Base-by-base conservation (phyloP, 35 echinoderm and acorn worm genomes). In the Ophioderma brevispina region DNA sequence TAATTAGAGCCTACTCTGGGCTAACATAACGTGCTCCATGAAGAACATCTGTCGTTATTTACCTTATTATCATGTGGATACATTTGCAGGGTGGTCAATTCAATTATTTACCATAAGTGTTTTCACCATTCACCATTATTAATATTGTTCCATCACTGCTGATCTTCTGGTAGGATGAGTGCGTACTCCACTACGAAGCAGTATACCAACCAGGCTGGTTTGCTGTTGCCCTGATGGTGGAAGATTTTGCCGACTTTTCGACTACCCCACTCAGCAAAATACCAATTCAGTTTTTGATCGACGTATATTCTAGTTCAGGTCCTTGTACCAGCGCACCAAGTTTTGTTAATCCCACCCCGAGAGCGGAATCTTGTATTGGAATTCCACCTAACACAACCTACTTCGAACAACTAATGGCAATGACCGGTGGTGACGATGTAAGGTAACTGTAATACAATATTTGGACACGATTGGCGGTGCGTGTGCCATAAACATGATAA, bases 151-250 rank as follows among this genome's bases (percentile, higher is more conserved):
- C n/a, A n/a, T n/a, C n/a, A n/a, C n/a, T n/a, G n/a, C n/a, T n/a
- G n/a, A n/a, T n/a, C n/a, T n/a, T n/a, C n/a, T n/a, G n/a, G n/a
- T n/a, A n/a, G n/a, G n/a, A n/a, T n/a, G n/a, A n/a, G n/a, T 87
- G 86, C 25, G 41, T 31, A 28, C 0, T 87, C 36, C 39, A 32
- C 17, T 77, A 77, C 42, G 86, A 77, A 13, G 86, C 59, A 30
- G 59, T 35, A 42, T 41, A 40, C 6, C 23, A 30, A 31, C 10
- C 41, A 32, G 86, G 86, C 40, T 87, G 86, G 86, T 78, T 41
- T 46, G 86, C 75, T 15, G 64, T 87, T 0, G 86, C 86, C 41
- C 3, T 87, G 17, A 87, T 87, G 86, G 41, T 87, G n/a, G 86
- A 87, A 50, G 86, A 87, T 28, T 87, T 87, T 41, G 35, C 86